phyloP scores from a whole-genome alignment of 1,140 invertebrate species.

The Arctopsyche grandis region DNA sequence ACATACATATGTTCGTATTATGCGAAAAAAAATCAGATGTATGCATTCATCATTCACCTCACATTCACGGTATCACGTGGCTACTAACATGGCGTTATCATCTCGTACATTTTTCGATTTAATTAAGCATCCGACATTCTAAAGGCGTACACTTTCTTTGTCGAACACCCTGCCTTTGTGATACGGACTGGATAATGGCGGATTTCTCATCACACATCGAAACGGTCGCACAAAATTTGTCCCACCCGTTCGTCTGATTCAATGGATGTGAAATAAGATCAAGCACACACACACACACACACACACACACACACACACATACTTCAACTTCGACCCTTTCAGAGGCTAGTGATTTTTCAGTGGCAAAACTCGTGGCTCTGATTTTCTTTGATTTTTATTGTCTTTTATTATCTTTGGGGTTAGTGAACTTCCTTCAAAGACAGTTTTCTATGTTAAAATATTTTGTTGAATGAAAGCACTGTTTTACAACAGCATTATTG shows the following conservation, averaged over 20 bases:
- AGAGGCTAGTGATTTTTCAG: too few species aligned
- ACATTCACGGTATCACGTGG: too few species aligned
- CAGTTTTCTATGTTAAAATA: too few species aligned
- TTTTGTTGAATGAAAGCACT: too few species aligned
- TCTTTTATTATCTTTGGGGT: too few species aligned
- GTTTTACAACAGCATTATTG: too few species aligned
- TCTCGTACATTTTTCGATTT: not conserved
- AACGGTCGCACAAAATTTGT: not conserved
- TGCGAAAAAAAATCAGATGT: not conserved
- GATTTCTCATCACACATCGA: not conserved
- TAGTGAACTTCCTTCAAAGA: too few species aligned
- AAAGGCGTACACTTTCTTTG: conserved; percentile 21
- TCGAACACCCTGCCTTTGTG: conserved; percentile 17
- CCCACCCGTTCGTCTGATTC: not conserved
- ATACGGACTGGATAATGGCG: not conserved
- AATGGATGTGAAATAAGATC: not conserved
- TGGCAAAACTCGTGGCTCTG: too few species aligned
- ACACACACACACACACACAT: too few species aligned
- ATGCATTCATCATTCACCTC: not conserved
- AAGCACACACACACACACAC: not conserved
- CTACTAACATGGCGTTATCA: too few species aligned
- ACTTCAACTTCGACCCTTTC: too few species aligned
- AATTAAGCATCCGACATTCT: conserved; percentile 32
- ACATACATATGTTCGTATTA: not conserved
- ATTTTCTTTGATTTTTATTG: too few species aligned